Evolutionary conservation across 1,140 invertebrate genomes (phyloP).

Genomic region (Prorops nasuta): DNA sequence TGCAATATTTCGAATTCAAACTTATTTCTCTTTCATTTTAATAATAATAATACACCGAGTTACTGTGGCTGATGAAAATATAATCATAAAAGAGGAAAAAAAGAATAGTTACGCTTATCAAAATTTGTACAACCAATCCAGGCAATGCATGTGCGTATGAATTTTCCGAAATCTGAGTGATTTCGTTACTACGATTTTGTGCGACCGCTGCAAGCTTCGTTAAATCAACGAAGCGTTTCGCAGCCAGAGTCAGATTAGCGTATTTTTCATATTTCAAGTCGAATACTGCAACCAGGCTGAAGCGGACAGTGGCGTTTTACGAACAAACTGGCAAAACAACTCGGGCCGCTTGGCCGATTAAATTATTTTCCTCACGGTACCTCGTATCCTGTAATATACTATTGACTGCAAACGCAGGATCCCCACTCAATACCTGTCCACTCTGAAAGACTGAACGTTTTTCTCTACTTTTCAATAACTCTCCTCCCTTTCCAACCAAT

Average conservation of each 20-base stretch:
- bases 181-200: constrained; percentile 14
- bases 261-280: constrained; percentile 16
- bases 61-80: no score
- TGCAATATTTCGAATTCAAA: background rate
- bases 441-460: no score
- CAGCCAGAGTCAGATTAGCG: constrained; percentile 7
- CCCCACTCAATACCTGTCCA: no score
- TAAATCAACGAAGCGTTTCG: constrained; percentile 9
- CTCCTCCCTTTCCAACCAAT: no score
- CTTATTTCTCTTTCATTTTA: background rate
- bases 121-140: no score
- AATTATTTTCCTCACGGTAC: no score
- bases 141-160: constrained; percentile 1
- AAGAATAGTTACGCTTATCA: no score
- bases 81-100: no score
- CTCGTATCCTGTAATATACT: no score
- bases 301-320: background rate
- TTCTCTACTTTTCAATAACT: no score
- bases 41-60: no score
- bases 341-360: background rate
- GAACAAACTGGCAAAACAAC: background rate
- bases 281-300: no score
- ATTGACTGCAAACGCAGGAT: background rate
- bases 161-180: background rate
- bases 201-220: constrained; percentile 4